Evolutionary conservation across 2,888 invertebrate species (phyloP), one percentile per base, ranked within the genome.

Genomic region (Drosophila fungiperda): DNA sequence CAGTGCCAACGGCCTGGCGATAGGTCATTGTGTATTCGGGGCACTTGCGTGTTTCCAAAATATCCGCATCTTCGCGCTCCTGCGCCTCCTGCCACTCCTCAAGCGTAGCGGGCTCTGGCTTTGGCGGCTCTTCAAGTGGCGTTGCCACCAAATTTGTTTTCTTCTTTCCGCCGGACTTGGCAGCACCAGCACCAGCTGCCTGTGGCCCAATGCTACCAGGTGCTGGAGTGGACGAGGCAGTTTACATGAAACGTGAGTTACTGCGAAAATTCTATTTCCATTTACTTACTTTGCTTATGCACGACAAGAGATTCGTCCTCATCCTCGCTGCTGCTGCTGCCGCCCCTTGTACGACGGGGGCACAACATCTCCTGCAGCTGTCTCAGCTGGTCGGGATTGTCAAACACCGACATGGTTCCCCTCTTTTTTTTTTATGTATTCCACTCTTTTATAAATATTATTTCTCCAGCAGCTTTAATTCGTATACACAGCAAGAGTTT

Each of bases 1-100:
- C 97, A 0, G 98, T 95, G 11, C 96, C 95, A 0, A 98, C 96
- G 40, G 96, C 94, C 93, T 98, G 98, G 82, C 96, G 96, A 92
- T 97, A 98, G 78, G 95, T 95, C 92, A 98, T 96, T 42, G 96
- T 95, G 93, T 97, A 98, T 78, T 95, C 94, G 0, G 97, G 97
- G 29, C 94, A 93, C 90, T 95, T 94, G 50, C 96, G 94, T 68
- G 95, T 95, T 78, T 96, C 95, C 26, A 94, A 87, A 17, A 93
- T 90, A 7, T 95, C 94, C 1, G 94, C 94, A 48, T 95, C 94
- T 78, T 94, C 94, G 26, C 94, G 93, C n/a, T 94, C 94, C 75
- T 95, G 94, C 61, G 94, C 93, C 45, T 84, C 80, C 45, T 92
- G 83, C 93, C 93, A 94, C 85, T 93, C 90, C 82, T 92, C 89